Evolutionary conservation across 1,140 invertebrate species (phyloP).

Genomic region (Conus betulinus): DNA sequence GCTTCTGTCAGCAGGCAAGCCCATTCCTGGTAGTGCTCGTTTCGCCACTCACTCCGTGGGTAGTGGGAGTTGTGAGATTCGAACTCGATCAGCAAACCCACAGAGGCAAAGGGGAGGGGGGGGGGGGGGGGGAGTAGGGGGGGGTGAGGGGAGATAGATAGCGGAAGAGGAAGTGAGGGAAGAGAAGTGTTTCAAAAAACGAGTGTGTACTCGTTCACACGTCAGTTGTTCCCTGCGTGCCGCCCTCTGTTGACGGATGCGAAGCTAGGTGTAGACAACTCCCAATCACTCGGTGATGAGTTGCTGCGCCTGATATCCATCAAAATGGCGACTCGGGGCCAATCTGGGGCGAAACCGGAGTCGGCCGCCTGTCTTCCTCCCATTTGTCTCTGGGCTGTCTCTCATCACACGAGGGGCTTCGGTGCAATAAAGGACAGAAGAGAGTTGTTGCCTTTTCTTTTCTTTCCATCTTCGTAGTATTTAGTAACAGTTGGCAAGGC

Average conservation of each 20-base stretch:
- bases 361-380: slow-evolving; percentile 1
- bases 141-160: background rate
- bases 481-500: background rate
- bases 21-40: background rate
- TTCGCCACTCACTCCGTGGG: background rate
- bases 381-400: slow-evolving; percentile 18
- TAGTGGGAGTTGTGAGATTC: too few relatives aligned
- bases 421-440: background rate
- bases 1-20: background rate
- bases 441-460: background rate
- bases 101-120: too few relatives aligned
- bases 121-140: background rate
- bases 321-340: slow-evolving; percentile 28
- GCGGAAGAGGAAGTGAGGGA: background rate
- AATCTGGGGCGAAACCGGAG: slow-evolving; percentile 22
- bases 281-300: slow-evolving; percentile 32
- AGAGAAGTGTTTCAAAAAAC: background rate
- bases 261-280: slow-evolving; percentile 27
- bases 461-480: too few relatives aligned
- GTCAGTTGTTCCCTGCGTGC: background rate
- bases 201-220: slow-evolving; percentile 26
- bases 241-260: slow-evolving; percentile 2
- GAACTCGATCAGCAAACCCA: too few relatives aligned
- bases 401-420: background rate
- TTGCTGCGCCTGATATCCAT: slow-evolving; percentile 30